These are phyloP conservation scores for Tursiops truncatus DNA, from an alignment of 2,113 vertebrate species.

Conservation along the genomic window DNA sequence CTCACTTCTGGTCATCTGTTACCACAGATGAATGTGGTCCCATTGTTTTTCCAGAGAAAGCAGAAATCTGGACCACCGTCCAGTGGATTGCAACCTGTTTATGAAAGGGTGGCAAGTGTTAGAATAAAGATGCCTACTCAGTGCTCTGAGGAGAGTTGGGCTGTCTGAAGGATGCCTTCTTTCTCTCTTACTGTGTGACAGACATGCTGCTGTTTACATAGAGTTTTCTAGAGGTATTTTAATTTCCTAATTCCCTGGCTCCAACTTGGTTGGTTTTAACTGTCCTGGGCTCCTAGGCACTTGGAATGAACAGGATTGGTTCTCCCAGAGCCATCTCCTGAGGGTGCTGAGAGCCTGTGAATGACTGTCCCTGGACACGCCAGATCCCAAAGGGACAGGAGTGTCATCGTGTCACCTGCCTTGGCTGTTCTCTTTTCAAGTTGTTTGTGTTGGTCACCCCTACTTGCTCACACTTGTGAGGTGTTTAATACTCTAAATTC, in stretches of 20 bases:
- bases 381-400: neutral
- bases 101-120: neutral
- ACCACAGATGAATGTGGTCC: too few relatives aligned
- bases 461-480: neutral
- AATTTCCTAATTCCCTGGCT: neutral
- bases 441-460: neutral
- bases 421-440: neutral
- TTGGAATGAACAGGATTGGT: neutral
- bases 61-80: neutral
- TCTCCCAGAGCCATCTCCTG: neutral
- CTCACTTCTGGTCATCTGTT: neutral
- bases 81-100: too few relatives aligned
- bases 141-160: fast-evolving
- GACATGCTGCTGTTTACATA: neutral
- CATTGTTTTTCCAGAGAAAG: neutral
- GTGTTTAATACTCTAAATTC: neutral
- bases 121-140: neutral
- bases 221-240: neutral
- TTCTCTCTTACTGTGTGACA: neutral
- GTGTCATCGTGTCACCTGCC: neutral
- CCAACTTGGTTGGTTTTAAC: neutral
- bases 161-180: neutral
- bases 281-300: neutral
- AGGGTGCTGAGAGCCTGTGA: neutral
- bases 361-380: neutral